These are phyloP conservation scores for Philopotamus ludificatus DNA, from an alignment of 1,140 invertebrate species.

Conservation along the genomic window DNA sequence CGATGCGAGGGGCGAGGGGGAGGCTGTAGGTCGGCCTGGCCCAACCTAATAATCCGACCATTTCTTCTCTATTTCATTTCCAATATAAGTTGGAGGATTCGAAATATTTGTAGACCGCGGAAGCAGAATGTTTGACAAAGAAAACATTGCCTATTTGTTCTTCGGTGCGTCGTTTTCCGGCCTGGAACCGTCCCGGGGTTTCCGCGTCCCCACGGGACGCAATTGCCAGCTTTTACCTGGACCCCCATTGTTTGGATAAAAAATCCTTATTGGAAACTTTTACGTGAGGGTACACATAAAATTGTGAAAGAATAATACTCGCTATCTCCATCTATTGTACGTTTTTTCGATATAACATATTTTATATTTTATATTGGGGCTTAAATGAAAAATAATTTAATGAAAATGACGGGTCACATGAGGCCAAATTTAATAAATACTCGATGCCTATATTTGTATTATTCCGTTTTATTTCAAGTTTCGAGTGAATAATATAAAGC, in stretches of 20 bases:
- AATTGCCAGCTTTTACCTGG: neutral
- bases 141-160: neutral
- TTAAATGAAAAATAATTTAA: too few relatives aligned
- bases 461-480: too few relatives aligned
- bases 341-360: too few relatives aligned
- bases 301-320: neutral
- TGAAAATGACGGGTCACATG: too few relatives aligned
- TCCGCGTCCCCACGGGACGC: neutral
- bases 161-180: neutral
- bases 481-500: too few relatives aligned
- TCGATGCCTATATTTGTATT: too few relatives aligned
- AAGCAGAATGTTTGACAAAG: neutral
- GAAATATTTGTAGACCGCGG: neutral
- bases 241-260: neutral
- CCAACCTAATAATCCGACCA: slow-evolving; percentile 23
- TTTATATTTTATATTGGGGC: too few relatives aligned
- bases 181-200: neutral
- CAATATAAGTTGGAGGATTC: slow-evolving; percentile 19
- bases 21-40: neutral
- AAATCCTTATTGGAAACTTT: neutral
- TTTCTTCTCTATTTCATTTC: slow-evolving; percentile 14
- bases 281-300: neutral
- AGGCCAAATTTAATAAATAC: too few relatives aligned
- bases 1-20: too few relatives aligned
- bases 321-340: too few relatives aligned